Percentiles rank a stretch among this genome's conserved stretches.
Conservation (phyloP, 2,888 invertebrate genomes). For the Euplagia quadripunctaria region DNA sequence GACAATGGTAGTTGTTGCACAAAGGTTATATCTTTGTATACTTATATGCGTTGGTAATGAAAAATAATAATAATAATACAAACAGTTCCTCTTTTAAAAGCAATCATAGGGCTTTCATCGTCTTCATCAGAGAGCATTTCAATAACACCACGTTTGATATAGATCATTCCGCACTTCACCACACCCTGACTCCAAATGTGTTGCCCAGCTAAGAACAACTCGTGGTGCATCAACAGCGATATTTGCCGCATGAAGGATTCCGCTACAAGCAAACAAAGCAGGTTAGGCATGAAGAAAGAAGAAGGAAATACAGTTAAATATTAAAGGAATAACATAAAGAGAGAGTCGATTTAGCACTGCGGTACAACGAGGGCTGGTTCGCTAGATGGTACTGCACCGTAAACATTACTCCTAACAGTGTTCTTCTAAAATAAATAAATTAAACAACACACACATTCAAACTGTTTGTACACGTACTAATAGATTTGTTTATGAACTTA, state of each 20-base stretch:
- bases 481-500: too few relatives aligned
- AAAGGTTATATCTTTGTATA: not conserved
- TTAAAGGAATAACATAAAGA: not conserved
- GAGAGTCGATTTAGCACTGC: not conserved
- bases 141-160: constrained; percentile 79
- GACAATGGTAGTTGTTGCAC: too few relatives aligned
- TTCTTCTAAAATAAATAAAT: too few relatives aligned
- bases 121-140: constrained; percentile 86
- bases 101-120: constrained; percentile 85
- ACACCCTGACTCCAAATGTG: constrained; percentile 80
- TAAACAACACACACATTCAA: too few relatives aligned
- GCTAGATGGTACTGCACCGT: too few relatives aligned
- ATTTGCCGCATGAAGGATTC: constrained; percentile 81
- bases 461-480: too few relatives aligned
- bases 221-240: constrained; percentile 77
- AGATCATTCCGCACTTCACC: constrained; percentile 80
- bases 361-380: not conserved
- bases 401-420: too few relatives aligned
- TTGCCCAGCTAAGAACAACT: constrained; percentile 76
- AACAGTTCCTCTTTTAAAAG: constrained; percentile 82
- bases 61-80: constrained; percentile 44
- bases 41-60: too few relatives aligned
- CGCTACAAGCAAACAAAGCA: constrained; percentile 51
- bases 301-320: not conserved
- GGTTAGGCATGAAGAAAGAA: not conserved